Conservation (phyloP, 2,113 vertebrate genomes). For the Anoplopoma fimbria region DNA sequence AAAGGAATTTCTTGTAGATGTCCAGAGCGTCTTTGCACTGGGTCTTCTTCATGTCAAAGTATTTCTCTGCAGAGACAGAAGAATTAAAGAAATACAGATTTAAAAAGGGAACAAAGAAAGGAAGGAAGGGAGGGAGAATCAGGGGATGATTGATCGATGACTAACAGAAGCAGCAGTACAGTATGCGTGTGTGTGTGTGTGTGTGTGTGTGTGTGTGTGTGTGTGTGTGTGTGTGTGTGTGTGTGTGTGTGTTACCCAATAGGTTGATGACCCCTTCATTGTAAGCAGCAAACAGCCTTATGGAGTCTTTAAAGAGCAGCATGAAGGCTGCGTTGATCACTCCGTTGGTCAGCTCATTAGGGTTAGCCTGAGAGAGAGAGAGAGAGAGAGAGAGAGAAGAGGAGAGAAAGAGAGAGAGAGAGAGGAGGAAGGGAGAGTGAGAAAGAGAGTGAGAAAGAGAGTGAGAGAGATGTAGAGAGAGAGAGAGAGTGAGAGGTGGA, state of each 20-base stretch:
- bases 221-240: neutral
- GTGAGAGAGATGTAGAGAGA: too few relatives aligned
- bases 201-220: neutral
- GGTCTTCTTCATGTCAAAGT: conserved; percentile 87
- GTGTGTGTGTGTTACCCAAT: conserved; percentile 85
- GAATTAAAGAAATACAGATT: neutral
- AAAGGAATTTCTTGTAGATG: conserved; percentile 86
- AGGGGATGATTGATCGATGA: conserved; percentile 21
- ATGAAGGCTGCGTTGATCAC: conserved; percentile 96
- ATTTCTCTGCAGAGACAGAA: conserved; percentile 77
- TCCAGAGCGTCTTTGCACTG: conserved; percentile 86
- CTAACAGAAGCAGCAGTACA: conserved; percentile 32
- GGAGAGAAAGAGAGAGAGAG: neutral
- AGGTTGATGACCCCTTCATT: conserved; percentile 98
- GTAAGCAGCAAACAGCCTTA: conserved; percentile 95
- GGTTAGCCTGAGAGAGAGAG: conserved; percentile 86
- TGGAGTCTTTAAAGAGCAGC: conserved; percentile 97
- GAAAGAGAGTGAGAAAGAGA: too few relatives aligned
- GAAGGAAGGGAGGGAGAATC: neutral
- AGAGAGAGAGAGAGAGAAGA: too few relatives aligned
- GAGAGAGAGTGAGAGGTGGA: too few relatives aligned
- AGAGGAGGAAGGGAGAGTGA: too few relatives aligned
- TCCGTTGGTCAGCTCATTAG: conserved; percentile 93
- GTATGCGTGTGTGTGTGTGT: conserved; percentile 14
- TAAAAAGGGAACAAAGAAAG: neutral